phyloP scores from a whole-genome alignment of 1,140 invertebrate species.

The Zaprionus lachaisei region DNA sequence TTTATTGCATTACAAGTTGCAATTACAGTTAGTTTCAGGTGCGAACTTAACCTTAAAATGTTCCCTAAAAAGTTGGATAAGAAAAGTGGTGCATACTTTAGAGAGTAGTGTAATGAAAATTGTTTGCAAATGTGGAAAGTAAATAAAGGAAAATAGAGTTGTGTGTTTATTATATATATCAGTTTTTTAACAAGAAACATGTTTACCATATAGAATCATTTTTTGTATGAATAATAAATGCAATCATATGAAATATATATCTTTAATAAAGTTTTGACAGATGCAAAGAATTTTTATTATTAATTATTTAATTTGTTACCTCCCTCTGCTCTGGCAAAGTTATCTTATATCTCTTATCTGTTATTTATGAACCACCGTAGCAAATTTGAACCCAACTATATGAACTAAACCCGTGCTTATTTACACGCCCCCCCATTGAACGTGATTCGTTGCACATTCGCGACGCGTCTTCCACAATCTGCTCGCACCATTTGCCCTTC shows the following conservation, averaged over 20 bases:
- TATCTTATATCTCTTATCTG: neutral
- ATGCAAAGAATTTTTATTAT: too few relatives aligned
- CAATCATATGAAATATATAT: neutral
- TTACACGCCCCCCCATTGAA: constrained; percentile 2
- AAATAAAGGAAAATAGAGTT: neutral
- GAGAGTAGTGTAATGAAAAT: neutral
- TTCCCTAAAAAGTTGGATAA: neutral
- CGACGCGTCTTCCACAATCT: neutral
- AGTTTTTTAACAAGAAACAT: too few relatives aligned
- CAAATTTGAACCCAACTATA: neutral
- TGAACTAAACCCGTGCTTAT: neutral
- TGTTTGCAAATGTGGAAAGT: neutral
- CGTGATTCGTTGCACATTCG: neutral
- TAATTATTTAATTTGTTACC: neutral
- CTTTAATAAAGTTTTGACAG: too few relatives aligned
- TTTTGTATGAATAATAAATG: too few relatives aligned
- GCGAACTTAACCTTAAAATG: neutral
- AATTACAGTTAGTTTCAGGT: constrained; percentile 44
- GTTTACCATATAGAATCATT: too few relatives aligned
- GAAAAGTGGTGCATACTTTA: constrained; percentile 35
- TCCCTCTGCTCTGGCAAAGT: neutral
- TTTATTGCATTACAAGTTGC: constrained; percentile 33
- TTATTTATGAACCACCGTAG: neutral
- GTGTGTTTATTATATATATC: too few relatives aligned
- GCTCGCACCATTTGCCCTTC: neutral